Base-by-base conservation (phyloP, 1,140 invertebrate species). In the Trichonephila clavipes region DNA sequence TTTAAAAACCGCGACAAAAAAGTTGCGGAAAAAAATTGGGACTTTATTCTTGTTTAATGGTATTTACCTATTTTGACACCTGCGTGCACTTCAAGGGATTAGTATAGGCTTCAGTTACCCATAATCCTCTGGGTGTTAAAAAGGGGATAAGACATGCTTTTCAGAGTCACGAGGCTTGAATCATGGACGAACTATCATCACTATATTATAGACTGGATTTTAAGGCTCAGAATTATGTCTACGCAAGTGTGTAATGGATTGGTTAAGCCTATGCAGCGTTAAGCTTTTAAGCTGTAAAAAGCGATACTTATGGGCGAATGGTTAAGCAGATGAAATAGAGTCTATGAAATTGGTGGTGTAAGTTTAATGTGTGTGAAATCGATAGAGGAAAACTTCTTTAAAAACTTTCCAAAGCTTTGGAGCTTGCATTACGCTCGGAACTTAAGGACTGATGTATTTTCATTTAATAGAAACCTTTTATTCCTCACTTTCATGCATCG, bases 41-140 rank as follows among this genome's bases (percentile, higher is more conserved):
- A 88, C 21, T 58, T 21, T 21, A 85, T 85, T 61, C 51, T 87
- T 72, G 72, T 72, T 86, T 69, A 72, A 72, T 86, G 64, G 61
- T 92, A 92, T 92, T 72, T 92, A 92, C 90, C 90, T 92, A 92
- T 92, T 92, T 92, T 92, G 90, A 86, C 90, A 92, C 90, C 90
- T 92, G 90, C 90, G 14, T 87, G 82, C 90, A 87, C 83, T 92
- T 61, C 40, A 92, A 51, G 90, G 90, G 51, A 59, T 92, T 86
- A 86, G 44, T 66, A 89, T 89, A 66, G 40, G 90, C 90, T 92
- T 87, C 90, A 86, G 61, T 87, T 87, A 61, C 90, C n/a, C 59
- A 16, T 91, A 91, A 91, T 91, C 89, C 89, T 58, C 19, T 8
- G 21, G 18, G 58, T 28, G 61, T 85, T 91, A 85, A 91, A 59